Evolutionary conservation across 2,888 invertebrate species (phyloP).

Genomic region (Drosophila atripex): DNA sequence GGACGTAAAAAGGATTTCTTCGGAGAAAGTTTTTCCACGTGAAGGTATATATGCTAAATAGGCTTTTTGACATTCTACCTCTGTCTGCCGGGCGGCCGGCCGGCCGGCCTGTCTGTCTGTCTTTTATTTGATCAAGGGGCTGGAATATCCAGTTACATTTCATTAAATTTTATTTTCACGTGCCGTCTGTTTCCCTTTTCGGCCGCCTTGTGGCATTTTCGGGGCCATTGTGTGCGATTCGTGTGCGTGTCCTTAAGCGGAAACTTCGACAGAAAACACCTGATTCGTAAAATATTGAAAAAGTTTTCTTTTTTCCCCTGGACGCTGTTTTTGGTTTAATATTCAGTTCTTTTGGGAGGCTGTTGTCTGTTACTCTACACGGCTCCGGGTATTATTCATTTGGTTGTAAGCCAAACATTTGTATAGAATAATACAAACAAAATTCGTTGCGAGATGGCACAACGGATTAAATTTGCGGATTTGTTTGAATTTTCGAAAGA

Average conservation of each 20-base stretch:
- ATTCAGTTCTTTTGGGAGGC: slow-evolving; percentile 24
- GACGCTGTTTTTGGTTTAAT: slow-evolving; percentile 6
- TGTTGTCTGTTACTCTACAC: slow-evolving; percentile 28
- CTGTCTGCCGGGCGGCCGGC: slow-evolving; percentile 30
- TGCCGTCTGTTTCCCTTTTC: slow-evolving; percentile 56
- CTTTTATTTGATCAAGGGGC: slow-evolving; percentile 4
- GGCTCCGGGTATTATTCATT: not conserved
- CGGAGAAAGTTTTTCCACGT: slow-evolving; percentile 54
- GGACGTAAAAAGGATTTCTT: slow-evolving; percentile 57
- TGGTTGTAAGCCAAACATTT: not conserved
- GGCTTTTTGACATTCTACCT: slow-evolving; percentile 79
- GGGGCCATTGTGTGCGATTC: slow-evolving; percentile 32
- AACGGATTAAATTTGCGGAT: too few relatives aligned
- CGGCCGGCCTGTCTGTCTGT: slow-evolving; percentile 18
- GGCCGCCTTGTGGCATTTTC: slow-evolving; percentile 36
- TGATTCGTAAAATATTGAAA: slow-evolving; percentile 80
- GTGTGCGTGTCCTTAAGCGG: slow-evolving; percentile 79
- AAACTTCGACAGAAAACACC: slow-evolving; percentile 80
- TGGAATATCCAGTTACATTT: slow-evolving; percentile 77
- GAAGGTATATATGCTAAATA: slow-evolving; percentile 80
- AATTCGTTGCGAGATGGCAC: too few relatives aligned
- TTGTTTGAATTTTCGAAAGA: too few relatives aligned
- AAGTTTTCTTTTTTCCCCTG: slow-evolving; percentile 56
- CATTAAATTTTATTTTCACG: slow-evolving; percentile 78
- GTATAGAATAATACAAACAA: not conserved